Evolutionary conservation across 2,797 vertebrate species (phyloP).

Genomic region (Darevskia mixta): DNA sequence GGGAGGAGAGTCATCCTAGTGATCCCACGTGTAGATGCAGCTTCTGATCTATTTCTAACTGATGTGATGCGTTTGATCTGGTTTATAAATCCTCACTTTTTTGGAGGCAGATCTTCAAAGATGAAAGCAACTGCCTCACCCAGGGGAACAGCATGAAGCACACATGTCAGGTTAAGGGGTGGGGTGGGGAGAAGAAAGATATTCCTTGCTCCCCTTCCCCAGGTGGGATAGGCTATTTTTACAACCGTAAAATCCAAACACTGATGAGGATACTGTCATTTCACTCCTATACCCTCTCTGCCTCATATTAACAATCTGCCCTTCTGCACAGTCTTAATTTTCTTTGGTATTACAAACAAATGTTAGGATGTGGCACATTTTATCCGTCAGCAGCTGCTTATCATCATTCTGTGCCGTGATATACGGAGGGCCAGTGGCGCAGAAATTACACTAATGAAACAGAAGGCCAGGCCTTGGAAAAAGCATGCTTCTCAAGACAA

Average conservation of each 20-base stretch:
- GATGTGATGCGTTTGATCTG: constrained; percentile 45
- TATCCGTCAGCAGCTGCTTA: not conserved
- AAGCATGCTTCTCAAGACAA: not conserved
- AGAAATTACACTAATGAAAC: not conserved
- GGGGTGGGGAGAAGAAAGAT: not conserved
- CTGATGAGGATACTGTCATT: not conserved
- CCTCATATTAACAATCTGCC: constrained; percentile 31
- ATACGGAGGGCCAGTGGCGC: not conserved
- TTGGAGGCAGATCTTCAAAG: constrained; percentile 28
- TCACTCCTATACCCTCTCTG: not conserved
- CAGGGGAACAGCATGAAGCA: not conserved
- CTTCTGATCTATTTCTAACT: constrained; percentile 56
- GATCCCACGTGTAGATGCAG: constrained; percentile 27
- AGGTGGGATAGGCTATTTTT: not conserved
- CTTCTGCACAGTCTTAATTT: constrained; percentile 9
- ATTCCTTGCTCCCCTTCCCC: not conserved
- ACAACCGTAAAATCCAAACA: constrained; percentile 15
- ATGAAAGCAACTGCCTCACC: constrained; percentile 26
- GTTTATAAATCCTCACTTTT: constrained; percentile 40
- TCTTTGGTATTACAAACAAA: constrained; percentile 14
- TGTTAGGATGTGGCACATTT: constrained; percentile 13
- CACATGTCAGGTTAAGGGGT: constrained; percentile 9
- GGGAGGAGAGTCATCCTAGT: not conserved
- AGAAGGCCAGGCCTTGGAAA: not conserved
- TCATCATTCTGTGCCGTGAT: not conserved